Evolutionary conservation across 2,113 vertebrate species (phyloP).

Genomic region (Gallinago paraguaiae): DNA sequence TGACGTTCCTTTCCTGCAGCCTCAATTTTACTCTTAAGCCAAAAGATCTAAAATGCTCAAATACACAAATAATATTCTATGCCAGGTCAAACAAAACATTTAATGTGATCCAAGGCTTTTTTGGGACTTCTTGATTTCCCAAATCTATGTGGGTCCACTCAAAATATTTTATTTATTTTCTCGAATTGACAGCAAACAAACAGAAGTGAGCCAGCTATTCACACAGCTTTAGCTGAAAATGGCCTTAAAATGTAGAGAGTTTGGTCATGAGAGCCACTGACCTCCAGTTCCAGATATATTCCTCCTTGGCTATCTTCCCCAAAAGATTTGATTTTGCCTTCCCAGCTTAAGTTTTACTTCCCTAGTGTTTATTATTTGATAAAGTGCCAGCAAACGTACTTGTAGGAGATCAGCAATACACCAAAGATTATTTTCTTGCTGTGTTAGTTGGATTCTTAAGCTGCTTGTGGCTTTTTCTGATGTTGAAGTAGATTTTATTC

Average conservation of each 20-base stretch:
- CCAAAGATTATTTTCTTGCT: conserved; percentile 41
- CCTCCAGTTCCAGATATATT: not conserved
- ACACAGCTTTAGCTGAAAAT: not conserved
- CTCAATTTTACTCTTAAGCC: not conserved
- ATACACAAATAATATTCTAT: not conserved
- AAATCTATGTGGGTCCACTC: not conserved
- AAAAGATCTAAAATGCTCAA: not conserved
- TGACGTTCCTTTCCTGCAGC: not conserved
- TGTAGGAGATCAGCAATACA: conserved; percentile 5
- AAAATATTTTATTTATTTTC: not conserved
- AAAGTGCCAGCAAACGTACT: conserved; percentile 14
- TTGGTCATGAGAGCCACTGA: not conserved
- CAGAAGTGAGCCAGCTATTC: not conserved
- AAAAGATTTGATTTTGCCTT: conserved; percentile 35
- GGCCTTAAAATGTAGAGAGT: not conserved
- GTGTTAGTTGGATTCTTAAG: conserved; percentile 47
- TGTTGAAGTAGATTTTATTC: conserved; percentile 30
- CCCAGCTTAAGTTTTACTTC: not conserved
- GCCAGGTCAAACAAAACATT: not conserved
- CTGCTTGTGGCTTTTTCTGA: conserved; percentile 48
- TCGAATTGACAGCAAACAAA: not conserved
- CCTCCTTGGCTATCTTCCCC: not conserved
- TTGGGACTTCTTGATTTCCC: not conserved
- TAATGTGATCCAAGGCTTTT: not conserved
- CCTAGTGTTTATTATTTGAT: conserved; percentile 32